Evolutionary conservation across 2,113 vertebrate species (phyloP).

Genomic region (Tragulus kanchil): DNA sequence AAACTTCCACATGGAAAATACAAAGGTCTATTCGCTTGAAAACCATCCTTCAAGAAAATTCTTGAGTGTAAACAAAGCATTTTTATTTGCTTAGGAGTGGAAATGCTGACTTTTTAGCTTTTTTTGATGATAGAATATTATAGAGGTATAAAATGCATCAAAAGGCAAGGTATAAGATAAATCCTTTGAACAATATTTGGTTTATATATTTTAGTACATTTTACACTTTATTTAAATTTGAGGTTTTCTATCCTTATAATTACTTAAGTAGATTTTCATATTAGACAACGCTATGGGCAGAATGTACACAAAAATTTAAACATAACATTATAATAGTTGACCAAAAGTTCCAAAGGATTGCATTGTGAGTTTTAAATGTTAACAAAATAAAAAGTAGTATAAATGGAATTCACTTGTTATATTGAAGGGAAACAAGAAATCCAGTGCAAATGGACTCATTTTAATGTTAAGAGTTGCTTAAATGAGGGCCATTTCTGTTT

Average conservation of each 20-base stretch:
- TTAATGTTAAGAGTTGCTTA: not conserved
- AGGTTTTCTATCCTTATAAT: constrained; percentile 29
- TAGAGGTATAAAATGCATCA: constrained; percentile 37
- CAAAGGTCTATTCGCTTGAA: constrained; percentile 37
- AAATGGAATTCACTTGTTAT: constrained; percentile 24
- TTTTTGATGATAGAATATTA: constrained; percentile 59
- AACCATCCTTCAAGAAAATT: constrained; percentile 48
- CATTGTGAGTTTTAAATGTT: constrained; percentile 32
- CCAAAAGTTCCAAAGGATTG: not conserved
- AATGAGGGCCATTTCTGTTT: constrained; percentile 39
- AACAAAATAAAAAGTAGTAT: not conserved
- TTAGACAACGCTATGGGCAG: constrained; percentile 9
- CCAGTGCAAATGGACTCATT: not conserved
- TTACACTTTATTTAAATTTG: constrained; percentile 58
- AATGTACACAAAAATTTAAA: not conserved
- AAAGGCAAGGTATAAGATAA: constrained; percentile 57
- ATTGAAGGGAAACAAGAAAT: constrained; percentile 25
- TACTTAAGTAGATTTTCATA: constrained; percentile 51
- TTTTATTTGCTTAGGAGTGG: constrained; percentile 61
- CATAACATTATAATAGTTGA: constrained; percentile 21
- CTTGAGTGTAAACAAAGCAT: not conserved
- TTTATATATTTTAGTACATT: constrained; percentile 55
- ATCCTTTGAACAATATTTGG: constrained; percentile 33
- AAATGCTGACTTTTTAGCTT: not conserved
- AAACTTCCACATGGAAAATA: constrained; percentile 38